Conservation (phyloP, 2,888 invertebrate genomes). For the Plagiodera versicolora region DNA sequence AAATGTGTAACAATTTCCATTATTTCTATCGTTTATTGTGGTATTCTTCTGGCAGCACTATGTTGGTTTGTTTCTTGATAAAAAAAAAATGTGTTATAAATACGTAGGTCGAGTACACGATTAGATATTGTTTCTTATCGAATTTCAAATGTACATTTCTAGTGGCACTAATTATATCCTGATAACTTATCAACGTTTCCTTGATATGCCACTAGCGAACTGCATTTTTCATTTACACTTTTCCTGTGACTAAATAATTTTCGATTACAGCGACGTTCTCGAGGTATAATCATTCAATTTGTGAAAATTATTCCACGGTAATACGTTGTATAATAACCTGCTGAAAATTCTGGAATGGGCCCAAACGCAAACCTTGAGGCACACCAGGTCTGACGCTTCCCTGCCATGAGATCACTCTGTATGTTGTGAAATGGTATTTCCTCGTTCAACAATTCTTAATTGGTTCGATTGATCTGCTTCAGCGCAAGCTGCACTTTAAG, state of each 20-base stretch:
- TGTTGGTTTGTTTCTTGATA: conserved; percentile 22
- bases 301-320: too few species aligned
- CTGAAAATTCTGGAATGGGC: too few species aligned
- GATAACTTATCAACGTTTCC: conserved; percentile 42
- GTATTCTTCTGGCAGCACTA: conserved; percentile 21
- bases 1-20: too few species aligned
- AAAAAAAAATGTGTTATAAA: conserved; percentile 41
- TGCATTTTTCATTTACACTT: not conserved
- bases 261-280: not conserved
- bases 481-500: conserved; percentile 2
- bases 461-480: conserved; percentile 3
- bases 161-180: conserved; percentile 41
- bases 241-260: not conserved
- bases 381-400: too few species aligned
- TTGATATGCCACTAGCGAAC: conserved; percentile 11
- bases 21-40: conserved; percentile 5
- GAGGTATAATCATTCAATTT: too few species aligned
- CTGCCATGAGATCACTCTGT: not conserved
- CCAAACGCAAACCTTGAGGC: too few species aligned
- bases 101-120: conserved; percentile 41
- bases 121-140: conserved; percentile 41
- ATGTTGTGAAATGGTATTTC: not conserved
- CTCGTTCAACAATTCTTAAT: not conserved
- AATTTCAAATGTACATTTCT: conserved; percentile 39
- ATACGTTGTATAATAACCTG: too few species aligned